A percentile compares a stretch with the other conserved stretches of the same genome.
These are phyloP conservation scores for Orthosia gracilis DNA, from an alignment of 2,888 invertebrate species.

Conservation along the genomic window DNA sequence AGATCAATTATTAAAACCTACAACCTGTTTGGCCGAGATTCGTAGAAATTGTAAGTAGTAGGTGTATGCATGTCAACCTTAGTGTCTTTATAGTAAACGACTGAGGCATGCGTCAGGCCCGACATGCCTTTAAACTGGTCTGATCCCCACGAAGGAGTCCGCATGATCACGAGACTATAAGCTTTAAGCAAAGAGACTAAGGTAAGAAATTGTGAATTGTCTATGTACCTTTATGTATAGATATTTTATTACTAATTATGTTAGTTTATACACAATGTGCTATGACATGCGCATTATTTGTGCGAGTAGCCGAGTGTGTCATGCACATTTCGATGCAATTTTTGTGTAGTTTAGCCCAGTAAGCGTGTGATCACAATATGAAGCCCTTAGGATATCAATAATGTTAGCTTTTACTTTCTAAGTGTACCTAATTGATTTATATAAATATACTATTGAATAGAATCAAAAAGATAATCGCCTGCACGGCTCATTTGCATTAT, in stretches of 20 bases:
- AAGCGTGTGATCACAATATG: slow-evolving; percentile 58
- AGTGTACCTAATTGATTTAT: slow-evolving; percentile 60
- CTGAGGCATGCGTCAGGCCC: slow-evolving; percentile 67
- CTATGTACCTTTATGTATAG: slow-evolving; percentile 76
- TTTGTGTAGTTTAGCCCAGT: slow-evolving; percentile 52
- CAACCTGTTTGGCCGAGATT: slow-evolving; percentile 10
- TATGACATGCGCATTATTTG: slow-evolving; percentile 51
- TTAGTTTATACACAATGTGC: slow-evolving; percentile 57
- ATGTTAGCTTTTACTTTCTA: slow-evolving; percentile 49
- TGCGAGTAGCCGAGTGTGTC: slow-evolving; percentile 52
- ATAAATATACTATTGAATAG: slow-evolving; percentile 49
- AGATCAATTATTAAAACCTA: slow-evolving; percentile 15
- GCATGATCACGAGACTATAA: slow-evolving; percentile 74
- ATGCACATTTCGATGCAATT: slow-evolving; percentile 56
- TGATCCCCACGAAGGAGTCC: slow-evolving; percentile 70
- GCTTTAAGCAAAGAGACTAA: slow-evolving; percentile 85
- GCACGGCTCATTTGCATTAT: slow-evolving; percentile 70
- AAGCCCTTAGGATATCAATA: slow-evolving; percentile 49
- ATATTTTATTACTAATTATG: slow-evolving; percentile 63
- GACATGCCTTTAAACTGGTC: slow-evolving; percentile 77
- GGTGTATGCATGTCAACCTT: slow-evolving; percentile 59
- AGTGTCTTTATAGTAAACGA: slow-evolving; percentile 51
- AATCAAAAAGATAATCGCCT: slow-evolving; percentile 46
- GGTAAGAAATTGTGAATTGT: slow-evolving; percentile 75
- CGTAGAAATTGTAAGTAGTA: slow-evolving; percentile 50